phyloP scores from a whole-genome alignment of 2,797 vertebrate species.

The Allobates femoralis region DNA sequence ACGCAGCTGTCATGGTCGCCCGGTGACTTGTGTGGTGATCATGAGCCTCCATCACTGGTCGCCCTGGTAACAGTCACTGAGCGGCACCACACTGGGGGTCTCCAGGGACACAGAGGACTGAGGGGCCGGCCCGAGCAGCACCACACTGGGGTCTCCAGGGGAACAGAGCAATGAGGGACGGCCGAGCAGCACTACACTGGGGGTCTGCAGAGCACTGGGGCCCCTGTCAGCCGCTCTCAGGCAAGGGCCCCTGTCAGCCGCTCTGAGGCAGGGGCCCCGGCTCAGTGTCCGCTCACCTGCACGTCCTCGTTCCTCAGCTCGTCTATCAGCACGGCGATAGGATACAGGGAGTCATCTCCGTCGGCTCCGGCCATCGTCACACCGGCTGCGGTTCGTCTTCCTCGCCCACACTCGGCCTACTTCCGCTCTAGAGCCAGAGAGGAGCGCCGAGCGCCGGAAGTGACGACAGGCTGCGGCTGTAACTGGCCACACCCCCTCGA shows the following conservation, averaged over 20 bases:
- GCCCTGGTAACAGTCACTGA: too few relatives aligned
- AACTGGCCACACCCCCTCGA: background rate
- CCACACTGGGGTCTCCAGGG: too few relatives aligned
- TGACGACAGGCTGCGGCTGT: conserved; percentile 15
- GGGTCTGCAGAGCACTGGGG: background rate
- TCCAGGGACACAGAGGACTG: too few relatives aligned
- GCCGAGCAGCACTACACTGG: too few relatives aligned
- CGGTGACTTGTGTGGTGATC: too few relatives aligned
- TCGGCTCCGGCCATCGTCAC: conserved; percentile 88
- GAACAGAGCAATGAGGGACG: too few relatives aligned
- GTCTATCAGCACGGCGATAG: conserved; percentile 87
- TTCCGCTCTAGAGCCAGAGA: conserved; percentile 45
- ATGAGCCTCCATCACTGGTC: too few relatives aligned
- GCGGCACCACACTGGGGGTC: too few relatives aligned
- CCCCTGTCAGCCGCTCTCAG: background rate
- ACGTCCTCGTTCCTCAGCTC: conserved; percentile 87
- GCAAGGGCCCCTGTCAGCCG: background rate
- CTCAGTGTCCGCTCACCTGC: conserved; percentile 75
- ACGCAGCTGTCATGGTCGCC: too few relatives aligned
- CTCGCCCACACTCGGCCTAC: conserved; percentile 41
- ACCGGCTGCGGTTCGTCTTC: conserved; percentile 53
- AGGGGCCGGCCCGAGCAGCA: too few relatives aligned
- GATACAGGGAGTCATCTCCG: conserved; percentile 87
- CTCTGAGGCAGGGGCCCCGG: background rate
- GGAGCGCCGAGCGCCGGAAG: conserved; percentile 27